phyloP scores from a whole-genome alignment of 1,140 invertebrate species.

The Bombyx mandarina region DNA sequence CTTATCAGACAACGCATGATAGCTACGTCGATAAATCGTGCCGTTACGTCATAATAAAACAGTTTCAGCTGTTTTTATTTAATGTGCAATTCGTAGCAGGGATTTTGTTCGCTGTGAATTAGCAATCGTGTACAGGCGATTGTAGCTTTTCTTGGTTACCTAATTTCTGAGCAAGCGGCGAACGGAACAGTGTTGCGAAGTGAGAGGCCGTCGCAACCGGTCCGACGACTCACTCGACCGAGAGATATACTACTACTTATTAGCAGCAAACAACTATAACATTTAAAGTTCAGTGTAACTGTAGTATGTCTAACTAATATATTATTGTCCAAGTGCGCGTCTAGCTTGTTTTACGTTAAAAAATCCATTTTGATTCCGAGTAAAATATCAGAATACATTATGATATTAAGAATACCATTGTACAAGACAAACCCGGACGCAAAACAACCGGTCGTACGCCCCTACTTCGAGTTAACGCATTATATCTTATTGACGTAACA shows the following conservation, averaged over 20 bases:
- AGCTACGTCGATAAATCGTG: conserved; percentile 16
- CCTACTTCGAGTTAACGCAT: conserved; percentile 57
- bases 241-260: conserved; percentile 32
- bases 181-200: conserved; percentile 63
- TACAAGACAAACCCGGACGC: conserved; percentile 59
- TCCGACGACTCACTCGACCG: conserved; percentile 49
- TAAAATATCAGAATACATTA: conserved; percentile 15
- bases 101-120: conserved; percentile 52
- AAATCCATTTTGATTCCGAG: conserved; percentile 18
- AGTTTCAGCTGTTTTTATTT: conserved; percentile 29
- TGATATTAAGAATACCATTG: conserved; percentile 10
- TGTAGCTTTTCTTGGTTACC: conserved; percentile 64
- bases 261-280: conserved; percentile 34
- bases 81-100: conserved; percentile 22
- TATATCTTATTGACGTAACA: conserved; percentile 67
- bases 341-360: no score
- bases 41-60: conserved; percentile 28
- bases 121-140: conserved; percentile 35
- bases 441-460: conserved; percentile 48
- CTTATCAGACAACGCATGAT: conserved; percentile 20
- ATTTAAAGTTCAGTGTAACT: conserved; percentile 20
- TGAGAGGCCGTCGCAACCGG: conserved; percentile 67
- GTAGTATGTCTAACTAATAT: conserved; percentile 6
- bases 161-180: conserved; percentile 60
- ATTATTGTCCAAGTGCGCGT: conserved; percentile 2